Evolutionary conservation across 2,888 invertebrate species (phyloP), one percentile per base, ranked within the genome.

Genomic region (Agriotes lineatus): DNA sequence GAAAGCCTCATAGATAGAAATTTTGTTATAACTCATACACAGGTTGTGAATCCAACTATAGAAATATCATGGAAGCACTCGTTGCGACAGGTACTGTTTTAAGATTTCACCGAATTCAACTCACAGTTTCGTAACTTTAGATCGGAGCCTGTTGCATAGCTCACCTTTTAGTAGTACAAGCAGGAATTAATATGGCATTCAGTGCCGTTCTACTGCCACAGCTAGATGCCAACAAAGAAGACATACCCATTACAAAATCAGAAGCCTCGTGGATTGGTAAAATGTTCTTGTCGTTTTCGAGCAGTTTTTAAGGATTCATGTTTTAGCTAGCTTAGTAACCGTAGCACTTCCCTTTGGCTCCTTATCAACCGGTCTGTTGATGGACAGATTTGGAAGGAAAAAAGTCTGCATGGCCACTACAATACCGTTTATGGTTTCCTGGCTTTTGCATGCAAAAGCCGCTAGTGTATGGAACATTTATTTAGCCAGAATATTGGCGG

Each of bases 191-290:
- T 76, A 86, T 89, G 86, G 85, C 87, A 0, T 89, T 86, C 75
- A 87, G 88, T 74, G 87, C 88, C 5, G 83, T 89, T 54, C 80
- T 89, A 60, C 77, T 87, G 61, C 86, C 88, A 7, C 87, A 88
- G 70, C 80, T 89, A 44, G 77, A 82, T 64, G 78, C 78, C 7
- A 77, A 82, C 61, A 79, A 79, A 39, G 83, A 83, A 69, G 75
- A 80, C 30, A 82, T 86, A 33, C 74, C 76, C 12, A 82, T 88
- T 37, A 82, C 83, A 39, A 82, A 83, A 67, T 81, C 83, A 22
- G 81, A 88, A 77, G 85, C 84, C 22, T 87, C 89, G 22, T 89
- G 88, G 89, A 87, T 89, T 77, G 87, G 89, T 88, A 80, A 54
- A 10, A n/a, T n/a, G n/a, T n/a, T n/a, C n/a, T n/a, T n/a, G n/a